Evolutionary conservation across 1,140 invertebrate genomes (phyloP), one percentile per base, ranked within the genome.

Genomic region (Ctenoplectra terminalis): DNA sequence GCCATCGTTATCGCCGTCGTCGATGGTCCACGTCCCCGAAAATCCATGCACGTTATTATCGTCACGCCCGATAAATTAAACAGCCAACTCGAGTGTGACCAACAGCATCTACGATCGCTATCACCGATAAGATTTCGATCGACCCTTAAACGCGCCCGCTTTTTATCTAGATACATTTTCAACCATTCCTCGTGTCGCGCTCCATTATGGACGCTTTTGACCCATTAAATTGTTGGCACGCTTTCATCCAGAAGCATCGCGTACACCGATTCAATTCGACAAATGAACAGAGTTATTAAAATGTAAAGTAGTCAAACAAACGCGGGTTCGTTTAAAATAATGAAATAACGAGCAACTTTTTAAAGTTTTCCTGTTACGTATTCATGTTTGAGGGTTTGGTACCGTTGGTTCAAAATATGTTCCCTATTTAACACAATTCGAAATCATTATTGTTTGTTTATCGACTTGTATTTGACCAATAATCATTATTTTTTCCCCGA

Each of bases 61-160:
- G 69, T 83, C 73, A 63, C 63, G 71, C 66, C 80, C 67, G 67
- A 85, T 86, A 80, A 88, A 85, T 88, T 86, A 83, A 84, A 69
- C 81, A n/a, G 66, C 31, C 86, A 72, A 72, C 75, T 80, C 81
- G 66, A 83, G 86, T 75, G 66, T 82, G 75, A 80, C 82, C 79
- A 71, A 63, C 31, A 66, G 61, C 71, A 34, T 43, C 64, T 73
- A 69, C 46, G 87, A 88, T 88, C 61, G 63, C 34, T 48, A 48
- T n/a, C 13, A n/a, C 13, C 69, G 87, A 88, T 88, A 88, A 88
- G 87, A 88, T 88, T 77, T 70, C 52, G 48, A 87, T 87, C 86
- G 86, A 46, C 48, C 31, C 56, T 85, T 78, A 88, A 88, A 85
- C 56, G 69, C 64, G 40, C 48, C 37, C 61, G n/a, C 26, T 48